Evolutionary conservation across 1,140 invertebrate species (phyloP), one percentile per base, ranked within the genome.

Genomic region (Atta cephalotes): DNA sequence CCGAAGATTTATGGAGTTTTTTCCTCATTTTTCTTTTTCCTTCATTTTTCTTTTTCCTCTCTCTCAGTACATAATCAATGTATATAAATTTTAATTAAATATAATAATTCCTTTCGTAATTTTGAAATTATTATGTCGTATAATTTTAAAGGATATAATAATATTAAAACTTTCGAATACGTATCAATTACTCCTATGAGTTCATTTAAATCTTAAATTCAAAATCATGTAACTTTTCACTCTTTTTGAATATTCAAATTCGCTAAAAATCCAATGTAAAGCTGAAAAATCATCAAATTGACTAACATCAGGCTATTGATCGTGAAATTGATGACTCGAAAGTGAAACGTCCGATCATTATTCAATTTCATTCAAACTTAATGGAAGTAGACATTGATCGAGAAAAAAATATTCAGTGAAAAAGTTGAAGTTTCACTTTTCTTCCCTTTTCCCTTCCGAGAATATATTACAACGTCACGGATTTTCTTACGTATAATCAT

Each of bases 321-420:
- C 49, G 16, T 18, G 6, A 7, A 80, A 70, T 56, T 31, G 18
- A 45, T 25, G n/a, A 81, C n/a, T 51, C 25, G 28, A 25, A 51
- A 35, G 14, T 68, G 14, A 35, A 49, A 58, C 16, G 16, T 14
- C 18, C 10, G 51, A 71, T 45, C 51, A 81, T 58, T 72, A 28
- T 3, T 81, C 65, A 25, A 28, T 3, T 5, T 81, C 5, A 58
- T 16, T 45, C 16, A 10, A 21, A 16, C 7, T 25, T 25, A 45
- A 63, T 58, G 31, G 18, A 53, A 31, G 25, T 45, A 21, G 72
- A 60, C 6, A 21, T 58, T 16, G 39, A 72, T 25, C 14, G 51
- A 10, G 1, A 16, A 62, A 74, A 60, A 82, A 72, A 81, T 68
- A 3, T 60, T 28, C n/a, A 16, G 0, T 81, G 53, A 60, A 82